Conservation (phyloP, 2,888 invertebrate genomes). For the Caenorhabditis macrosperma region DNA sequence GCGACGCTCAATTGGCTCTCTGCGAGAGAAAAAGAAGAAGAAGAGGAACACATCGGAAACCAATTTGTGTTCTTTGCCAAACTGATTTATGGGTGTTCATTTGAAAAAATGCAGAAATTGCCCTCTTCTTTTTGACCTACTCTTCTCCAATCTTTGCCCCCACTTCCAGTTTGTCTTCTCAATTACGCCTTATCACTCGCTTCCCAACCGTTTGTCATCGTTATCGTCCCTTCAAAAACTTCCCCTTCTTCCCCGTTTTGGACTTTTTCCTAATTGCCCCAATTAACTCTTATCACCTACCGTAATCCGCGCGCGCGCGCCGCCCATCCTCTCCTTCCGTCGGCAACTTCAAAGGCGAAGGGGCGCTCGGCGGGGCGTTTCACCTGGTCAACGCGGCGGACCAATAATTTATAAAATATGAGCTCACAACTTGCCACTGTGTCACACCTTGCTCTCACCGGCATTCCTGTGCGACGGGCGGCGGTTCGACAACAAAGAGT, state of each 20-base stretch:
- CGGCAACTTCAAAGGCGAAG: slow-evolving; percentile 43
- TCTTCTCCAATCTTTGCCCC: background rate
- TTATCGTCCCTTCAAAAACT: slow-evolving; percentile 17
- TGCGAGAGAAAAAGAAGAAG: background rate
- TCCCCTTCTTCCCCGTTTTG: slow-evolving; percentile 14
- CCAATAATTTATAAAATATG: slow-evolving; percentile 54
- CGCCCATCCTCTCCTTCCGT: slow-evolving; percentile 3
- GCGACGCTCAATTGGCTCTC: background rate
- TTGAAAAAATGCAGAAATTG: too few species aligned
- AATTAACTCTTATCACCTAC: slow-evolving; percentile 47
- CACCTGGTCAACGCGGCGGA: slow-evolving; percentile 34
- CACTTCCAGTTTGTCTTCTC: background rate
- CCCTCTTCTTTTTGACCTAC: background rate
- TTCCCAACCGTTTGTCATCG: slow-evolving; percentile 52
- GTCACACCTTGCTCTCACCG: slow-evolving; percentile 5
- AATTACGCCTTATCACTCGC: background rate
- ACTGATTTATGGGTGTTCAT: slow-evolving; percentile 15
- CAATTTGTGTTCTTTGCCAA: slow-evolving; percentile 31
- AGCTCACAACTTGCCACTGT: slow-evolving; percentile 37
- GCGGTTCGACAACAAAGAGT: background rate
- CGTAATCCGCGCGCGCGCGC: too few species aligned
- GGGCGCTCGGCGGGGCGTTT: too few species aligned
- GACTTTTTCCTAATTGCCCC: slow-evolving; percentile 7
- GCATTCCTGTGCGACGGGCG: too few species aligned
- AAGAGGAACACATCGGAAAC: slow-evolving; percentile 33